These are phyloP conservation scores for Chauna torquata DNA, from an alignment of 2,113 vertebrate genomes.

Conservation along the genomic window DNA sequence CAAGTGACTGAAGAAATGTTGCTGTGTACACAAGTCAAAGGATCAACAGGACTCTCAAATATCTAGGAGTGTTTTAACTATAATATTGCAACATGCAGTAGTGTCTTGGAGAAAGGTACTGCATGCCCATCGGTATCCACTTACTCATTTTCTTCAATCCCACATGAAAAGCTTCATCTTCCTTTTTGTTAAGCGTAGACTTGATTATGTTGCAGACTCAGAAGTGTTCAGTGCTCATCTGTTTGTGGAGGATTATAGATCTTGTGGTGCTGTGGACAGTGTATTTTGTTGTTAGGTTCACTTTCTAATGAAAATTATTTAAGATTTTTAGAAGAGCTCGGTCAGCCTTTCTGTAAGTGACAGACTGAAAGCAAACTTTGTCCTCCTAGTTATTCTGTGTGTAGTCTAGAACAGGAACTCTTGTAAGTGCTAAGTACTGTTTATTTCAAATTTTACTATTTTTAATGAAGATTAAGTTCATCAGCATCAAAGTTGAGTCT, in stretches of 20 bases:
- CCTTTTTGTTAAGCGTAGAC: neutral
- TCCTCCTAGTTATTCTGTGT: neutral
- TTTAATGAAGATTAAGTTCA: neutral
- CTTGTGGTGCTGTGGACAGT: neutral
- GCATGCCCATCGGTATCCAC: neutral
- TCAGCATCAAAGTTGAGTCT: neutral
- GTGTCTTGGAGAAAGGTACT: neutral
- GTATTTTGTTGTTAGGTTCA: neutral
- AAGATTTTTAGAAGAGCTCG: neutral
- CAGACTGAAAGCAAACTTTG: neutral
- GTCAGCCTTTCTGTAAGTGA: neutral
- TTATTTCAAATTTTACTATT: neutral
- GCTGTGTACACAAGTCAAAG: neutral
- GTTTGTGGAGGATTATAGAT: neutral
- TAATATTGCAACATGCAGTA: neutral
- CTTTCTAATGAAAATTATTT: neutral
- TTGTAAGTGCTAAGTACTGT: neutral
- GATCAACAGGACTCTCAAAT: neutral
- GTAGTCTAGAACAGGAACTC: neutral
- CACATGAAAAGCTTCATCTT: neutral
- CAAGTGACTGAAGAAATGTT: neutral
- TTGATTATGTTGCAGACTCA: neutral
- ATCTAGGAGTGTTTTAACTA: neutral
- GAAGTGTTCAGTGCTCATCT: neutral
- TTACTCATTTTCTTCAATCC: neutral